Evolutionary conservation across 2,113 vertebrate genomes (phyloP), one percentile per base, ranked within the genome.

Genomic region (Lipophrys pholis): DNA sequence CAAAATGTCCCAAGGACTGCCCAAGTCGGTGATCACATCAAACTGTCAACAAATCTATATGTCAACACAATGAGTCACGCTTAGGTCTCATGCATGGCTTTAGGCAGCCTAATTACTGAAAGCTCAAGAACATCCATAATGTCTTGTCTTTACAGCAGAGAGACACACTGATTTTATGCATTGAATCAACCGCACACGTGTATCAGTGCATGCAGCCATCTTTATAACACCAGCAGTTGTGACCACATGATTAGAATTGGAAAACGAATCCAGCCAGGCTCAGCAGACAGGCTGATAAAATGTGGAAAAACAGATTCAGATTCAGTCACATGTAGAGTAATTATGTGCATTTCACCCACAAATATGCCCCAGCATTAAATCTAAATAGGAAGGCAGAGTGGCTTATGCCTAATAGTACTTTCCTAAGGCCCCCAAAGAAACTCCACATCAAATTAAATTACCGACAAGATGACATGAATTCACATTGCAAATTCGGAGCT

Each of bases 21-120:
- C 53, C 74, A 72, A 83, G 57, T 49, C 49, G 55, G 57, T 72
- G 52, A 75, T 80, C 79, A 49, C 73, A 79, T 78, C 73, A 87
- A 80, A 59, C 40, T 81, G 74, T 88, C 87, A 80, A 70, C 83
- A 71, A 57, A 71, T 65, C 74, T 53, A 51, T 43, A 35, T 51
- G 21, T 75, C 73, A 70, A 78, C 71, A 74, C 56, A 81, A 12
- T 76, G 79, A 82, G 56, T 81, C 70, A 57, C 15, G 43, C 17
- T 35, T 10, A 80, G 69, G 83, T 78, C 12, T 51, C 53, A 59
- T 16, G 43, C 51, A n/a, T 8, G 48, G 50, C 62, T 83, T 66
- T 52, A 73, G n/a, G 41, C 12, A 36, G 6, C 7, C 48, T 21
- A 40, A 54, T 65, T 50, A 73, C 51, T 73, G 16, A 69, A 35